Evolutionary conservation across 2,797 vertebrate genomes (phyloP).

Genomic region (Geotrypetes seraphini): DNA sequence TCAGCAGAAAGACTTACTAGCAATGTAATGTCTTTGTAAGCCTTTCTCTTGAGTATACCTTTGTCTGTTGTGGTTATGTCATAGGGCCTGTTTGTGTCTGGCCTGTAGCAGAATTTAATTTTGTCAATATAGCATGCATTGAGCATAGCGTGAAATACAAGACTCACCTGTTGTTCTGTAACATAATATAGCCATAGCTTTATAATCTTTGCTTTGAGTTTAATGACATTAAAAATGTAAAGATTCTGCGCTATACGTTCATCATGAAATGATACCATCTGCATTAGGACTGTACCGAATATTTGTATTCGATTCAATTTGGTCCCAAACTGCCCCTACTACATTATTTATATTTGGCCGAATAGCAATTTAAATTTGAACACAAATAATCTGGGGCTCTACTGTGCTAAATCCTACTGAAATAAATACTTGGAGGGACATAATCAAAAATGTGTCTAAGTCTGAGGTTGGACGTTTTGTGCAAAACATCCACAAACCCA

Average conservation of each 20-base stretch:
- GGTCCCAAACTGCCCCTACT: no score
- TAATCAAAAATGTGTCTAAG: no score
- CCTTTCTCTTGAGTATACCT: slow-evolving; percentile 41
- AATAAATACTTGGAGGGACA: no score
- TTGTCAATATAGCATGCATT: slow-evolving; percentile 13
- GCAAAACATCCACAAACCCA: no score
- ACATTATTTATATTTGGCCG: no score
- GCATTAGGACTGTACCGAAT: no score
- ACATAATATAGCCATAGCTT: not conserved
- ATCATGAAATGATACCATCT: slow-evolving; percentile 1
- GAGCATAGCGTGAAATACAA: slow-evolving; percentile 19
- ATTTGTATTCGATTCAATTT: no score
- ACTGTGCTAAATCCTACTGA: no score
- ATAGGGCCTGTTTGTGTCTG: no score
- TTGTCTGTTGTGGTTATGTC: slow-evolving; percentile 27
- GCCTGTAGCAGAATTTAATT: slow-evolving; percentile 24
- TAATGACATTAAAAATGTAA: slow-evolving; percentile 3
- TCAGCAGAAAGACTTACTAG: slow-evolving; percentile 53
- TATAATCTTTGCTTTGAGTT: slow-evolving; percentile 11
- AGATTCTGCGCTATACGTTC: slow-evolving; percentile 5
- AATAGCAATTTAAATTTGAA: no score
- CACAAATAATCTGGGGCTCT: no score
- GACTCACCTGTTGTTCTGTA: slow-evolving; percentile 13
- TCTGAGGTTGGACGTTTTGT: no score
- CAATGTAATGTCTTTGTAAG: slow-evolving; percentile 35